A percentile compares a stretch with the other conserved stretches of the same genome.
phyloP scores from a whole-genome alignment of 2,113 vertebrate species.

The Heterotis niloticus region DNA sequence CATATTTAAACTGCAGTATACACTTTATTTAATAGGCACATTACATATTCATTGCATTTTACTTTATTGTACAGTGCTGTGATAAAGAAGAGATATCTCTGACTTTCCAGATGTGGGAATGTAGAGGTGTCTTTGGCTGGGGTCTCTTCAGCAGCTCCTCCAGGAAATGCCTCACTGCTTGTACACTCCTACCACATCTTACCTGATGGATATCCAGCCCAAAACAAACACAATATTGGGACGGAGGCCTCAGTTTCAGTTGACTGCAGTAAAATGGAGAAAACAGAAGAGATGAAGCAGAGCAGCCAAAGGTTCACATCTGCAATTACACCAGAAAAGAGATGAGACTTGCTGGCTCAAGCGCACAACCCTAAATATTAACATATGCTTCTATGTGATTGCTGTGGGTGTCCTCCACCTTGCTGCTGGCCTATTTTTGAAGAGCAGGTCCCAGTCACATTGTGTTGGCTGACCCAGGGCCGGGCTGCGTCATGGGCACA shows the following conservation, averaged over 20 bases:
- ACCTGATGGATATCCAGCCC: constrained; percentile 35
- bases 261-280: neutral
- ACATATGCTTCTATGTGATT: constrained; percentile 27
- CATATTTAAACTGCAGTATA: too few relatives aligned
- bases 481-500: constrained; percentile 45
- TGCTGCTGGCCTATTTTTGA: constrained; percentile 52
- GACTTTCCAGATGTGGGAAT: neutral
- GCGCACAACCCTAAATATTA: neutral
- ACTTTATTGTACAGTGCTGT: too few relatives aligned
- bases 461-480: constrained; percentile 56
- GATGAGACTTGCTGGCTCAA: neutral
- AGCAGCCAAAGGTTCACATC: neutral
- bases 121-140: neutral
- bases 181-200: constrained; percentile 56
- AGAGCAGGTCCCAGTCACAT: constrained; percentile 47
- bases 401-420: constrained; percentile 52
- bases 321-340: neutral
- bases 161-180: constrained; percentile 25
- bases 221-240: neutral
- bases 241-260: too few relatives aligned
- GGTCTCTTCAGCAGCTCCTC: constrained; percentile 31
- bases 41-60: too few relatives aligned
- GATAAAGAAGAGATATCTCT: too few relatives aligned
- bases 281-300: neutral
- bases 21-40: too few relatives aligned